These are phyloP conservation scores for Caiman crocodilus DNA, from an alignment of 2,797 vertebrate species.

Conservation along the genomic window DNA sequence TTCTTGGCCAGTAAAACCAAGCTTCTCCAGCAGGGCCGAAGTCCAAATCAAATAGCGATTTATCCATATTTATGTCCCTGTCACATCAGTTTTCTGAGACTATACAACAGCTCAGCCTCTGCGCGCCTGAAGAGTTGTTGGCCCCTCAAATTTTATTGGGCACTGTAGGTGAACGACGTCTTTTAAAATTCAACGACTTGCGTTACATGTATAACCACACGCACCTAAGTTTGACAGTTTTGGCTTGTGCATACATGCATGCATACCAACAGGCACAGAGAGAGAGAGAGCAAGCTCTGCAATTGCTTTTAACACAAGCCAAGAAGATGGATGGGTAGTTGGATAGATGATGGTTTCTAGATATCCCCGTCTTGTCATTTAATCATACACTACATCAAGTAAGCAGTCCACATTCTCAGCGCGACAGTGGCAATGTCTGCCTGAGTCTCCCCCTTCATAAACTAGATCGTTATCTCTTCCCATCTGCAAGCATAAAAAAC, in stretches of 20 bases:
- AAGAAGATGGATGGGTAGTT: neutral
- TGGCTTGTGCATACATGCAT: neutral
- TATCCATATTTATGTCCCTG: neutral
- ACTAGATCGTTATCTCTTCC: neutral
- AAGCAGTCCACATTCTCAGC: neutral
- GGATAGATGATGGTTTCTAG: conserved; percentile 8
- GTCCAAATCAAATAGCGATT: rapidly evolving
- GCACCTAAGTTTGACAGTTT: rapidly evolving
- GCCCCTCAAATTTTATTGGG: neutral
- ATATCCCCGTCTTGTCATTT: conserved; percentile 10
- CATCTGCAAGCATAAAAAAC: neutral
- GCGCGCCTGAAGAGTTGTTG: neutral
- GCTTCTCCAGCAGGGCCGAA: neutral
- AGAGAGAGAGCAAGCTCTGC: neutral
- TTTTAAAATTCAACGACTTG: neutral
- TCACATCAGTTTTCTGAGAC: neutral
- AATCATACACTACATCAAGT: conserved; percentile 33
- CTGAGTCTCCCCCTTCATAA: neutral
- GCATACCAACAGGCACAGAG: neutral
- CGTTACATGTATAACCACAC: neutral
- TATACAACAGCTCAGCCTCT: neutral
- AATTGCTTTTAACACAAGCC: neutral
- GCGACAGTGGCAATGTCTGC: neutral
- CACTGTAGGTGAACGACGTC: neutral
- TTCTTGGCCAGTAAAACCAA: neutral